Evolutionary conservation across 2,113 vertebrate genomes (phyloP), one percentile per base, ranked within the genome.

Genomic region (Lepidothrix coronata): DNA sequence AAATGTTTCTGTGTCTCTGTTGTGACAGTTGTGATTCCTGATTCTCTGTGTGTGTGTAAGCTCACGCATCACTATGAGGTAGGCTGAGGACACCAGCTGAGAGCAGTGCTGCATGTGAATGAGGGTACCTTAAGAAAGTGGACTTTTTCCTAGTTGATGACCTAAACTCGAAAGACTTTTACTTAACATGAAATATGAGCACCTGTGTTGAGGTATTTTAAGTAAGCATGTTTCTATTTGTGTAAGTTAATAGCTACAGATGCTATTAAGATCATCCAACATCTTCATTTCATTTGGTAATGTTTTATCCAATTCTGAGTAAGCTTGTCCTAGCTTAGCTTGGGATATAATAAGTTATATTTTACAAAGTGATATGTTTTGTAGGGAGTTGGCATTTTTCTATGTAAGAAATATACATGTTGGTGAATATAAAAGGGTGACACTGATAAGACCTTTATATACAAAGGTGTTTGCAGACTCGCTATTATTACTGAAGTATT

Each of bases 1-100:
- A 72, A 77, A 80, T 16, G 16, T 55, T 81, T 77, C 8, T 49
- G 5, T 55, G 37, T 41, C 27, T 89, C 51, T 67, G 25, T 35
- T 88, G 31, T 1, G 2, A 4, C 55, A 13, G 10, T 72, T 21
- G 23, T 68, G n/a, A 30, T 20, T 85, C 55, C 31, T 19, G 33
- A 21, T 75, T 59, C 33, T 73, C 4, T 67, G 3, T 2, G 2
- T 63, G 8, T 44, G 9, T 52, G 8, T 52, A 46, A 52, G 12
- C 23, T 71, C 3, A 2, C 12, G 37, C 21, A 20, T 68, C 0
- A 2, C 43, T 52, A 11, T 0, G 1, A 27, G 48, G 41, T 76
- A 54, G 70, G 25, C 58, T 91, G 49, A 85, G 70, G 62, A 84
- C 76, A 66, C 33, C 17, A 48, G 5, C 51, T 55, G 48, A 75